Evolutionary conservation across 1,140 invertebrate species (phyloP), one percentile per base, ranked within the genome.

Genomic region (Neodiprion virginianus): DNA sequence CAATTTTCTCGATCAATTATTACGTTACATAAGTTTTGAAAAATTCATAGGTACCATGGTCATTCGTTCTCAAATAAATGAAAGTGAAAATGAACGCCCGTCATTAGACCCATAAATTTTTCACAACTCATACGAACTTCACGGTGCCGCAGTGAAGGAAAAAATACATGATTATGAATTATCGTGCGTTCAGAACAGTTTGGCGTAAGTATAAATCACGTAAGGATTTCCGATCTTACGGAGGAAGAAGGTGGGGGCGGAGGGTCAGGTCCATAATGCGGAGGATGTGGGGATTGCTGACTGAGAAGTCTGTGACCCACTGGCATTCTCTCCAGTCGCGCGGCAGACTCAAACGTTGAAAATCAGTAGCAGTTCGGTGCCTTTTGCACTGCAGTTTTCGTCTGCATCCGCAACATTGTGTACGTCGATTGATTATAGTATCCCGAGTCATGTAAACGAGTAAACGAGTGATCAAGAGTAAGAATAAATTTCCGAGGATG

Each of bases 261-360:
- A 1, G 28, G 28, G 28, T 40, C 28, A 40, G 28, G 28, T 40
- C 28, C 28, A 40, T 40, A 40, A 40, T 40, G 28, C 28, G 28
- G 28, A 69, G 21, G 68, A 69, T 23, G 68, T 69, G 68, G 68
- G 21, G 47, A 23, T 69, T 47, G 21, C 21, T 69, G 11, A 21
- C 11, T 28, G 11, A 23, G 21, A 28, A 69, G 68, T 82, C 73
- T 84, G 83, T 88, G 87, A 88, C 86, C 87, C 83, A 88, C 85
- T 87, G 83, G 86, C 87, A 87, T 87, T 88, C 86, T 84, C 86
- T 78, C 85, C 79, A 84, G 83, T 87, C 82, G 79, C 76, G 81
- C 78, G 72, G 67, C 69, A 77, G 76, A 79, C 77, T 75, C 79
- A 78, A 79, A 75, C 78, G 76, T 75, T 76, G 21, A 47, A 74